Base-by-base conservation (phyloP, 2,888 invertebrate genomes). In the Eupsilia transversa region DNA sequence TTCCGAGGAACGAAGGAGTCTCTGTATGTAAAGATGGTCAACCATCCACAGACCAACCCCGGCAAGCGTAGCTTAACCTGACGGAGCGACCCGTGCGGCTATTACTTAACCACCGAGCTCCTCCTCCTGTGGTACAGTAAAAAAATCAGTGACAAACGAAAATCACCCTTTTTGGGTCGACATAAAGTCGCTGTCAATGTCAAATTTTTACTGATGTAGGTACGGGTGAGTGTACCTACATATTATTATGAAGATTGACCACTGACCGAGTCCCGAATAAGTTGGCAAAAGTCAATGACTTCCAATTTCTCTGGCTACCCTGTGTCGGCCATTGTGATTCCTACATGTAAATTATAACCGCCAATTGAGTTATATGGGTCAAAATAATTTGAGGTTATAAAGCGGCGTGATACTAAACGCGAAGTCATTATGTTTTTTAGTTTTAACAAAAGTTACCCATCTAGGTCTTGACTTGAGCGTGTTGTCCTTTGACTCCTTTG, bases 301-400 rank as follows among this genome's bases (percentile, higher is more conserved):
- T 72, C 33, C 35, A 60, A 64, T 68, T 66, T 71, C 59, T 33
- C 74, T 30, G 27, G 9, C 49, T 46, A 35, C 67, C 33, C 49
- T 23, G 56, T 56, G 20, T 41, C 46, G 27, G 33, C 79, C 61
- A 81, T 81, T 84, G 71, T 74, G 84, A 75, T 79, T 84, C 75
- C 67, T 75, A 73, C 79, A 79, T 79, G 71, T 68, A 79, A 73
- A 72, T 83, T 75, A 64, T 75, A 33, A 63, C 57, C 60, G 63
- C 61, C 83, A 79, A 83, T 84, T 84, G 72, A 71, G 46, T 64
- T n/a, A 83, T 72, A 66, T 75, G 33, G 83, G 83, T 79, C 83
- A 84, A 56, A 35, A 56, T 69, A 72, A 84, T 83, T 82, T 71
- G 60, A 74, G 69, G 83, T 79, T 79, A 67, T 56, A 43, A 68